These are phyloP conservation scores for Temnopleurus reevesii DNA, from an alignment of 53 echinoderm and acorn worm species.

Conservation along the genomic window DNA sequence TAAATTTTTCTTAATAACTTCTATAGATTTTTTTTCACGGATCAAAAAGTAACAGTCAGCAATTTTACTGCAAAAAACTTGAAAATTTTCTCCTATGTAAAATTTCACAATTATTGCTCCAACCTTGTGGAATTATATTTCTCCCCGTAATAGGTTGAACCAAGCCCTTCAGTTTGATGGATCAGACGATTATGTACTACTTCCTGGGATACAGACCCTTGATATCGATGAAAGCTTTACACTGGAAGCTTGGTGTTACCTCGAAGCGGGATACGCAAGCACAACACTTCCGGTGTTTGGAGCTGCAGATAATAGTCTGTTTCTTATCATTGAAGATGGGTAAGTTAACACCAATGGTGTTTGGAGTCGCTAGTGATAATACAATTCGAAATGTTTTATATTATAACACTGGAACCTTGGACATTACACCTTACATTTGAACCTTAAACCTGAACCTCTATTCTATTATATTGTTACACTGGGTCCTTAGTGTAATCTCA, in stretches of 20 bases:
- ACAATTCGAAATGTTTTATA: too few relatives aligned
- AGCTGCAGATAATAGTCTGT: conserved; percentile 69
- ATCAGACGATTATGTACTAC: conserved; percentile 78
- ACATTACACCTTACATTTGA: too few relatives aligned
- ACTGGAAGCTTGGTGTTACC: conserved; percentile 84
- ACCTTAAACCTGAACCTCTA: not conserved
- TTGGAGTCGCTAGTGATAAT: not conserved
- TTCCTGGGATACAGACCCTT: conserved; percentile 72
- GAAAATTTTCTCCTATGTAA: too few relatives aligned
- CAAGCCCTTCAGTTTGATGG: conserved; percentile 94
- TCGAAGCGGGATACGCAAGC: conserved; percentile 51
- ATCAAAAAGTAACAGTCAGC: too few relatives aligned
- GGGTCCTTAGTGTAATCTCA: conserved; percentile 81
- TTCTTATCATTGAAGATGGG: conserved; percentile 77
- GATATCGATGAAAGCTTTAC: conserved; percentile 82
- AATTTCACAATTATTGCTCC: too few relatives aligned
- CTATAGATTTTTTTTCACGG: too few relatives aligned
- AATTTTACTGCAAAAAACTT: too few relatives aligned
- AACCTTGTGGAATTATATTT: too few relatives aligned
- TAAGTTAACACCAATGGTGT: conserved; percentile 21
- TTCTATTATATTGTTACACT: conserved; percentile 62
- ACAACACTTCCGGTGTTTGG: conserved; percentile 73
- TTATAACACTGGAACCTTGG: too few relatives aligned
- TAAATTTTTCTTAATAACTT: too few relatives aligned
- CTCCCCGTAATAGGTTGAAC: conserved; percentile 76